Conservation (phyloP, 2,888 invertebrate genomes). For the Congeria kusceri region DNA sequence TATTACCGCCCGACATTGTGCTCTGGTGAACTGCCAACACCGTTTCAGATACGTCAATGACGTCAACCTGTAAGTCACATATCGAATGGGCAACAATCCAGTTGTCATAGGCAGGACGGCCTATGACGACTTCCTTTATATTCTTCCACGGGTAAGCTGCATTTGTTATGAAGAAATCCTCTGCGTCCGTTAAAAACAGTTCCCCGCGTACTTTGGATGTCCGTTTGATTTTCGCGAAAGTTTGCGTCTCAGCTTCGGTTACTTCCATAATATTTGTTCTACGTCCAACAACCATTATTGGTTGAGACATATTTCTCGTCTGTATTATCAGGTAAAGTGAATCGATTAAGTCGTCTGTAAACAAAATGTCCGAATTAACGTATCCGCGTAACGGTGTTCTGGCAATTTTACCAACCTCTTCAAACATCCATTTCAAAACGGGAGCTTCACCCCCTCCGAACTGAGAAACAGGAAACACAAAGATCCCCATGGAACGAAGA, state of each 20-base stretch:
- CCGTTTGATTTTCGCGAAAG: conserved; percentile 34
- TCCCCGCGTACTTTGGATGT: conserved; percentile 59
- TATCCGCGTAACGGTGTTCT: conserved; percentile 71
- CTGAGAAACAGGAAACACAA: conserved; percentile 53
- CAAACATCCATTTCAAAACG: conserved; percentile 75
- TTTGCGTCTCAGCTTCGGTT: conserved; percentile 41
- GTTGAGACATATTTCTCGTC: conserved; percentile 19
- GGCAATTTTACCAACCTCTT: conserved; percentile 62
- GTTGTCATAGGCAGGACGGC: conserved; percentile 76
- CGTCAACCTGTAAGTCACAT: conserved; percentile 52
- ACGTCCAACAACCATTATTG: conserved; percentile 60
- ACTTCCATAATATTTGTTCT: conserved; percentile 66
- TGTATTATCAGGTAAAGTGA: conserved; percentile 54
- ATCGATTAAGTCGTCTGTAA: conserved; percentile 65
- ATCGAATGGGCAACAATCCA: conserved; percentile 72
- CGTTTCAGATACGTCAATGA: conserved; percentile 70
- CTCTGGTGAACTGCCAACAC: conserved; percentile 75
- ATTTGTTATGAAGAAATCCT: conserved; percentile 76
- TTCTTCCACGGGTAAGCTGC: conserved; percentile 69
- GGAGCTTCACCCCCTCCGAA: conserved; percentile 68
- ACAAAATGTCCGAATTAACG: conserved; percentile 78
- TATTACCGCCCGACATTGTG: conserved; percentile 66
- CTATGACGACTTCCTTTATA: conserved; percentile 75
- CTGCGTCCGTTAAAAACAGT: conserved; percentile 69
- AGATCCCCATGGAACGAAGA: conserved; percentile 46